Evolutionary conservation across 2,113 vertebrate genomes (phyloP).

Genomic region (Campylorhamphus procurvoides): DNA sequence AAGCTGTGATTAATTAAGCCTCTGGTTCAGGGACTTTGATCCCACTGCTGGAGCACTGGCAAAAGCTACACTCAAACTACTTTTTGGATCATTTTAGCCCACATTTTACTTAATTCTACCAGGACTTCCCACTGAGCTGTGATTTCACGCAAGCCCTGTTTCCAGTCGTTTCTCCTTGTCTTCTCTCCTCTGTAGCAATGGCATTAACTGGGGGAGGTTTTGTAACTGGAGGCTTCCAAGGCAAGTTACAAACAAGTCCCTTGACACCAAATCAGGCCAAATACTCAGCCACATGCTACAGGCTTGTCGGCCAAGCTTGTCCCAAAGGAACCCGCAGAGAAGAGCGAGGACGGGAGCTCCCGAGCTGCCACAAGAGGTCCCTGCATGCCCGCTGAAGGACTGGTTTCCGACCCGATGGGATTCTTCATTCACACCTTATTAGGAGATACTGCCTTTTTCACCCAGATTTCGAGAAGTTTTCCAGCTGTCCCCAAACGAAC

Average conservation of each 20-base stretch:
- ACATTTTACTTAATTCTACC: neutral
- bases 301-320: neutral
- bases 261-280: neutral
- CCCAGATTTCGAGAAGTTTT: neutral
- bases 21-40: neutral
- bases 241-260: neutral
- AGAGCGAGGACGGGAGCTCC: neutral
- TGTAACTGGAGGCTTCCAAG: neutral
- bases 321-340: neutral
- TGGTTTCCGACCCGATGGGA: neutral
- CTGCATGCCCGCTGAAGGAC: neutral
- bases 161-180: neutral
- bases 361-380: constrained; percentile 52
- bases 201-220: neutral
- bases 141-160: neutral
- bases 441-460: constrained; percentile 14
- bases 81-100: neutral
- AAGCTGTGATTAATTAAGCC: neutral
- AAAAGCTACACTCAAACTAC: neutral
- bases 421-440: neutral
- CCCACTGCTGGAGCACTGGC: neutral
- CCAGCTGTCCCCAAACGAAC: neutral
- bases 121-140: neutral
- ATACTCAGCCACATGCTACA: neutral
- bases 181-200: neutral